Conservation (phyloP, 2,797 vertebrate species). For the Coregonus ussuriensis region DNA sequence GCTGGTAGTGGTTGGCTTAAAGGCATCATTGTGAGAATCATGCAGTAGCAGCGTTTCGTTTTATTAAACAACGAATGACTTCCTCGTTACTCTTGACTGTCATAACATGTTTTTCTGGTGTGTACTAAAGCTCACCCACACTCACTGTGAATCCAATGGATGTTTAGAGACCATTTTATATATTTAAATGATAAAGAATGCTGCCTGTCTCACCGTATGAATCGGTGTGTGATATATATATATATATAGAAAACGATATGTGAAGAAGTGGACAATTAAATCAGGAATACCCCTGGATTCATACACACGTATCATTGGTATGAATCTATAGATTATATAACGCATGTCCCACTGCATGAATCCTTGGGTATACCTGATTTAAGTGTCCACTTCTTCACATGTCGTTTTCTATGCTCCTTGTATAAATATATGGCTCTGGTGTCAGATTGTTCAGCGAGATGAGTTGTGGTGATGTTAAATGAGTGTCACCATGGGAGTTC, state of each 20-base stretch:
- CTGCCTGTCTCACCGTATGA: too few species aligned
- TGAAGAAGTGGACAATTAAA: too few species aligned
- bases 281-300: too few species aligned
- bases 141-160: not conserved
- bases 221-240: too few species aligned
- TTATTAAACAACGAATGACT: conserved; percentile 39
- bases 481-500: conserved; percentile 11
- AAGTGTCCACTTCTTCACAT: not conserved
- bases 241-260: too few species aligned
- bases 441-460: not conserved
- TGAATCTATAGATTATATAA: too few species aligned
- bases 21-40: conserved; percentile 26
- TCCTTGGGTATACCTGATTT: not conserved
- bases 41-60: conserved; percentile 5
- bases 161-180: not conserved
- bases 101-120: not conserved
- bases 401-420: not conserved
- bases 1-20: conserved; percentile 25
- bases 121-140: not conserved
- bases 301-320: not conserved
- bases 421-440: not conserved
- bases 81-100: conserved; percentile 1
- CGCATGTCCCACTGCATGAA: too few species aligned
- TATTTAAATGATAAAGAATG: too few species aligned
- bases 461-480: not conserved